Evolutionary conservation across 2,888 invertebrate species (phyloP).

Genomic region (Patella ulyssiponensis): DNA sequence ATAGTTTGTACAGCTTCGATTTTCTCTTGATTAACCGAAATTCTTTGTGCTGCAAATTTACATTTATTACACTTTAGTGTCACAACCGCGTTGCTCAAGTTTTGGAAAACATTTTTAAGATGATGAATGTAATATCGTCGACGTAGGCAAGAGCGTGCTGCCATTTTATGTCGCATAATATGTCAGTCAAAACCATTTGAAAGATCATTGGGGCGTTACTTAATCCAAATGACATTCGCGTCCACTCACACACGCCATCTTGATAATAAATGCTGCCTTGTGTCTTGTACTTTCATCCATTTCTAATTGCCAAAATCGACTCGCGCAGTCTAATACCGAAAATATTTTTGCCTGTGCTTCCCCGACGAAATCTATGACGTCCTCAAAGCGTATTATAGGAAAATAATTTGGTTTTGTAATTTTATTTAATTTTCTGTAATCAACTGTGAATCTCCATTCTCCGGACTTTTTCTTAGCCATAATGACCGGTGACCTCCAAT

Average conservation of each 20-base stretch:
- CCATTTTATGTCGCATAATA: no score
- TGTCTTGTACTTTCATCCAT: constrained; percentile 16
- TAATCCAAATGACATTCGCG: no score
- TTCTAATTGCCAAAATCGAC: constrained; percentile 18
- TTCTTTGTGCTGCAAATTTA: constrained; percentile 15
- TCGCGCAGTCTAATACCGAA: background rate
- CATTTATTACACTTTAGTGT: constrained; percentile 16
- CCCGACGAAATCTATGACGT: no score
- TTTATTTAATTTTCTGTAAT: background rate
- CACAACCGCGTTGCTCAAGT: constrained; percentile 20
- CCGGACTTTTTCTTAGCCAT: background rate
- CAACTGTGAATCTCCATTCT: background rate
- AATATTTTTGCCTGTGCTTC: no score
- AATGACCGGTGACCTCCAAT: background rate
- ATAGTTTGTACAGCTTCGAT: no score
- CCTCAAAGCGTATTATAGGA: background rate
- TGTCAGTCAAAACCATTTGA: no score
- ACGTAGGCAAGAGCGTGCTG: background rate
- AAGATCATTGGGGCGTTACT: no score
- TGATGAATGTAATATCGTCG: no score
- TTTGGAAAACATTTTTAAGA: constrained; percentile 6
- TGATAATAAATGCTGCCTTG: constrained; percentile 25
- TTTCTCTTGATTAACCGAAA: no score
- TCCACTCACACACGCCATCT: constrained; percentile 15
- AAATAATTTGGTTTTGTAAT: background rate